Conservation (phyloP, 2,888 invertebrate species). For the Epsilonema sp. region DNA sequence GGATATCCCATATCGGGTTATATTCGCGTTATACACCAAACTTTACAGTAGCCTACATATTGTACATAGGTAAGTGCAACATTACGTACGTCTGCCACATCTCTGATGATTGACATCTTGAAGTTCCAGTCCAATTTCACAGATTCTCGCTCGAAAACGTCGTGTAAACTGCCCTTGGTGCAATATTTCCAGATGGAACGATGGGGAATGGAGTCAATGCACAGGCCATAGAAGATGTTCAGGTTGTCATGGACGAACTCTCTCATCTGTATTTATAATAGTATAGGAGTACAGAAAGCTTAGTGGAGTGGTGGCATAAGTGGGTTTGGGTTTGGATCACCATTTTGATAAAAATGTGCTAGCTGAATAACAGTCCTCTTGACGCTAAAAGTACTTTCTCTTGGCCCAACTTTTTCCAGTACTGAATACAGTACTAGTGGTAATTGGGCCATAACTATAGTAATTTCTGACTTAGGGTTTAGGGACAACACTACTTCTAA, state of each 20-base stretch:
- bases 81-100: neutral
- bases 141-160: conserved; percentile 1
- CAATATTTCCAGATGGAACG: conserved; percentile 4
- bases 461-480: no score
- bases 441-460: no score
- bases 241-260: conserved; percentile 5
- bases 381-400: no score
- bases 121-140: conserved; percentile 5
- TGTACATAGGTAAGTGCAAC: neutral
- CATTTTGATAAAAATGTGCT: no score
- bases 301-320: no score
- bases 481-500: no score
- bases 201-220: conserved; percentile 1
- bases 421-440: no score
- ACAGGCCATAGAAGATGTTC: conserved; percentile 4
- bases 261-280: conserved; percentile 2
- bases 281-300: neutral
- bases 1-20: no score
- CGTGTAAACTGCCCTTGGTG: conserved; percentile 1
- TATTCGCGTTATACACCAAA: no score
- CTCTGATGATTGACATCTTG: neutral
- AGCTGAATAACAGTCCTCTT: no score
- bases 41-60: neutral
- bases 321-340: no score
- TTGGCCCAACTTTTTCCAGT: no score